A percentile compares a stretch with the other conserved stretches of the same genome.
Conservation (phyloP, 92 coral and sea anemone genomes). For the Zoanthus solanderi region DNA sequence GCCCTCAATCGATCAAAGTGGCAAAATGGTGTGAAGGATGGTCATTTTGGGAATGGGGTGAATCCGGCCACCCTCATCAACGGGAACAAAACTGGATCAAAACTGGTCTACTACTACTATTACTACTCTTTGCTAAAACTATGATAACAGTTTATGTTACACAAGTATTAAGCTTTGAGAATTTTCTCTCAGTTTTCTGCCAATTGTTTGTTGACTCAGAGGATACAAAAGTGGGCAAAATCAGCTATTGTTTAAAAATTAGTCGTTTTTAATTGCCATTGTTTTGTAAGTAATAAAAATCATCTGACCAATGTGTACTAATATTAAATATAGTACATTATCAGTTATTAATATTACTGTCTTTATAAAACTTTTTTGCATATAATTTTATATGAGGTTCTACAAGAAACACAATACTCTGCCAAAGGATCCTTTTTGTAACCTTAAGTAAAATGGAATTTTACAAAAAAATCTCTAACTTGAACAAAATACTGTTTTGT, state of each 20-base stretch:
- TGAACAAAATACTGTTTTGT: not conserved
- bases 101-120: no score
- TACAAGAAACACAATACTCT: not conserved
- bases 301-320: not conserved
- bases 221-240: not conserved
- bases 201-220: not conserved
- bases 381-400: not conserved
- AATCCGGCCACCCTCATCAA: no score
- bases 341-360: not conserved
- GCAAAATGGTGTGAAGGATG: no score
- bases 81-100: no score
- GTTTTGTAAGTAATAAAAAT: not conserved
- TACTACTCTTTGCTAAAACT: not conserved
- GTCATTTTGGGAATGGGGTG: no score
- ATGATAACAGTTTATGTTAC: not conserved
- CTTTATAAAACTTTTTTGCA: not conserved
- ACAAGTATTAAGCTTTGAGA: not conserved
- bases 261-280: not conserved
- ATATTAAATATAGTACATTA: not conserved
- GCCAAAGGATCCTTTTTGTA: slow-evolving; percentile 23
- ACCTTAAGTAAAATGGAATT: slow-evolving; percentile 4
- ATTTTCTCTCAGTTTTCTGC: not conserved
- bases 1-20: no score
- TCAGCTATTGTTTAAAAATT: not conserved
- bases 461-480: not conserved